phyloP scores from a whole-genome alignment of 2,797 vertebrate species.

The Strix occidentalis region DNA sequence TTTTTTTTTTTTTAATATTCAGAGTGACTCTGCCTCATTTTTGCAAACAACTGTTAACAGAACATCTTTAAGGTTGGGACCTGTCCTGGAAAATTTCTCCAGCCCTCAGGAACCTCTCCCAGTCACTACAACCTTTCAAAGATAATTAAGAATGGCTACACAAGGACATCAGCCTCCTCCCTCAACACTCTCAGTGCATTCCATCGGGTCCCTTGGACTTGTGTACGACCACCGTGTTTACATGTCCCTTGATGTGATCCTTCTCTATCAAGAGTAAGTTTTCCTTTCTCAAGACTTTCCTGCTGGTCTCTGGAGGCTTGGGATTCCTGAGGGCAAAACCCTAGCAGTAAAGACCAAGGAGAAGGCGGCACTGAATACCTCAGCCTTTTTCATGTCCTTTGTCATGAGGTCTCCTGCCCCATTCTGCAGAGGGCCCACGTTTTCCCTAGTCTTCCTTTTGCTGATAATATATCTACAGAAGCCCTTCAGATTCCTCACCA shows the following conservation, averaged over 20 bases:
- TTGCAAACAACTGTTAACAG: background rate
- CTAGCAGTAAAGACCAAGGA: background rate
- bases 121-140: background rate
- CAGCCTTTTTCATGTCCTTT: background rate
- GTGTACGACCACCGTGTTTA: rapidly evolving
- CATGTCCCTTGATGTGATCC: background rate
- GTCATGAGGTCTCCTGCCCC: background rate
- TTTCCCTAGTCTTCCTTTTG: background rate
- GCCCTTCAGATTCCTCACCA: background rate
- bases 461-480: background rate
- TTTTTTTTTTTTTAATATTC: background rate
- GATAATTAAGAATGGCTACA: background rate
- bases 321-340: background rate
- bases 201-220: background rate
- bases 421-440: background rate
- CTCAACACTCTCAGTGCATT: background rate
- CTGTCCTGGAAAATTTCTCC: background rate
- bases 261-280: background rate
- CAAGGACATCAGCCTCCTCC: background rate
- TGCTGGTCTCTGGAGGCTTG: background rate
- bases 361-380: background rate
- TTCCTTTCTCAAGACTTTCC: background rate
- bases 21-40: background rate
- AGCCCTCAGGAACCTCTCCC: background rate
- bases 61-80: background rate